These are phyloP conservation scores for Pseudonaja textilis DNA, from an alignment of 2,113 vertebrate species.

Conservation along the genomic window DNA sequence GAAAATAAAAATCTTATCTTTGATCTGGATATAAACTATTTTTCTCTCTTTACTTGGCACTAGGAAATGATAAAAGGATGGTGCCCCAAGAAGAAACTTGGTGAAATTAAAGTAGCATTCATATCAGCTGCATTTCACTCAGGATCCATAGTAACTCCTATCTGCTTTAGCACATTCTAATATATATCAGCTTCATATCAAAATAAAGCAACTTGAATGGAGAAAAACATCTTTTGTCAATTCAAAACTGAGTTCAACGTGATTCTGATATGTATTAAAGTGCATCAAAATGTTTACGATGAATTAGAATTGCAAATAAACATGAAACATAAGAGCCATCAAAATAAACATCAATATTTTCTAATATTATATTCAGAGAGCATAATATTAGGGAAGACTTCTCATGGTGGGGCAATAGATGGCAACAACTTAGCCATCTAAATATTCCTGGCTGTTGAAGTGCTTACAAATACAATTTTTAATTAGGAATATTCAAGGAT, in stretches of 20 bases:
- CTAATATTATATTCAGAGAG: background rate
- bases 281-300: background rate
- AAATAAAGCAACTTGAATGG: background rate
- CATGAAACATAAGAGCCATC: background rate
- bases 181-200: background rate
- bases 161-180: background rate
- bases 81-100: background rate
- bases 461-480: background rate
- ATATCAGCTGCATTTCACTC: background rate
- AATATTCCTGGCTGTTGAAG: background rate
- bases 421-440: background rate
- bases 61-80: background rate
- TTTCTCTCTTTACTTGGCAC: background rate
- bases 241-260: background rate
- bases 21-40: background rate
- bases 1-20: background rate
- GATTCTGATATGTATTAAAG: background rate
- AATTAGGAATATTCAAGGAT: background rate
- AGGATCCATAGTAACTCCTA: background rate
- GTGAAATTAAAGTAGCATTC: background rate
- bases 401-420: background rate
- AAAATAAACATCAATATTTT: background rate
- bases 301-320: background rate
- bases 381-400: background rate
- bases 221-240: background rate